These are phyloP conservation scores for Ormyrus labotus DNA, from an alignment of 2,888 invertebrate genomes.

Conservation along the genomic window DNA sequence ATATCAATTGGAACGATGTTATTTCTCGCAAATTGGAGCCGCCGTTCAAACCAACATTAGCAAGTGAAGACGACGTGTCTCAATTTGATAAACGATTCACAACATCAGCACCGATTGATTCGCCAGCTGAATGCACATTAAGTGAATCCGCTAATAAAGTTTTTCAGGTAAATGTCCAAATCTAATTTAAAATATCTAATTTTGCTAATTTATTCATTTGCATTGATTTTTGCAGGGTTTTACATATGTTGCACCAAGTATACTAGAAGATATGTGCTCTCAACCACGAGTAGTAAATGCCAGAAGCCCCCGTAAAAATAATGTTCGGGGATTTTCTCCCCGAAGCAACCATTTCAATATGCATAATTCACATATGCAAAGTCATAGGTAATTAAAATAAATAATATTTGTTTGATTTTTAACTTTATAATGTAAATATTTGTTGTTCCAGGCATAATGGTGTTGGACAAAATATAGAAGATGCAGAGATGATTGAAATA, in stretches of 20 bases:
- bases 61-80: constrained; percentile 96
- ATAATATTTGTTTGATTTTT: constrained; percentile 1
- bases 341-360: constrained; percentile 51
- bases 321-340: constrained; percentile 70
- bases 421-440: neutral
- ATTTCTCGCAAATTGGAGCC: constrained; percentile 91
- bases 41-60: constrained; percentile 95
- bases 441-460: constrained; percentile 66
- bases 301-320: constrained; percentile 86
- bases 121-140: constrained; percentile 94
- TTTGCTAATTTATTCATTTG: constrained; percentile 22
- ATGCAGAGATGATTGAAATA: constrained; percentile 71
- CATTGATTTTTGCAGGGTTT: constrained; percentile 86
- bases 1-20: constrained; percentile 96
- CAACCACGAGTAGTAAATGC: constrained; percentile 87
- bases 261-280: constrained; percentile 90
- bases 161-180: constrained; percentile 85
- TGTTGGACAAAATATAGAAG: constrained; percentile 70
- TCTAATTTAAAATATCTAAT: constrained; percentile 2
- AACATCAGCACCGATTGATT: constrained; percentile 96
- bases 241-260: constrained; percentile 98
- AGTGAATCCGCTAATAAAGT: constrained; percentile 98
- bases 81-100: constrained; percentile 99
- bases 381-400: constrained; percentile 38
- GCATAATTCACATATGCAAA: constrained; percentile 46